Evolutionary conservation across 2,888 invertebrate genomes (phyloP).

Genomic region (Drosophila ezoana): DNA sequence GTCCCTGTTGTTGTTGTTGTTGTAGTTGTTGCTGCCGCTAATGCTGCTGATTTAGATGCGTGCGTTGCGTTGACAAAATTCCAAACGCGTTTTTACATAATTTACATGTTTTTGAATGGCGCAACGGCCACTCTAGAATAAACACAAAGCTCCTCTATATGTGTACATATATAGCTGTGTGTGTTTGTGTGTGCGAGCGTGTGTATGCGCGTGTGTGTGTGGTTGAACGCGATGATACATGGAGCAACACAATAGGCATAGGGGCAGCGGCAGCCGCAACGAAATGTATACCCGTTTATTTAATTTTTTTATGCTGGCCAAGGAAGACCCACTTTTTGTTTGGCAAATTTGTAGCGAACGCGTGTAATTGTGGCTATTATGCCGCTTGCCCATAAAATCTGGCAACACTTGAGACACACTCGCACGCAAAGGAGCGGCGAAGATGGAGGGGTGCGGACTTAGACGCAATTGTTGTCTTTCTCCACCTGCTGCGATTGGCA

Average conservation of each 20-base stretch:
- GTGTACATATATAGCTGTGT: slow-evolving; percentile 3
- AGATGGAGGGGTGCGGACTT: background rate
- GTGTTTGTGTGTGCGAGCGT: slow-evolving; percentile 2
- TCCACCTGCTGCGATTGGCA: slow-evolving; percentile 54
- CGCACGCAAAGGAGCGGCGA: slow-evolving; percentile 2
- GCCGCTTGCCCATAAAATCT: slow-evolving; percentile 45
- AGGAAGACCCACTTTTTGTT: slow-evolving; percentile 68
- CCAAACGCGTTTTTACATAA: slow-evolving; percentile 68
- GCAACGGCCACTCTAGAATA: slow-evolving; percentile 56
- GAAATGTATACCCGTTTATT: slow-evolving; percentile 67
- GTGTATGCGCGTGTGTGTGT: slow-evolving; percentile 15
- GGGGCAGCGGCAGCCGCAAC: slow-evolving; percentile 23
- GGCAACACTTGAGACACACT: slow-evolving; percentile 59
- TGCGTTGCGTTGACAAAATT: slow-evolving; percentile 61
- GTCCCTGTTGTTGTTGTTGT: slow-evolving; percentile 14
- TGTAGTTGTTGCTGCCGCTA: slow-evolving; percentile 27
- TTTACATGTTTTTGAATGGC: slow-evolving; percentile 70
- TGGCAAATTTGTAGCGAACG: slow-evolving; percentile 26
- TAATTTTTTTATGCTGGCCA: slow-evolving; percentile 16
- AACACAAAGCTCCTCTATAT: slow-evolving; percentile 38
- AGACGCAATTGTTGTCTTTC: slow-evolving; percentile 41
- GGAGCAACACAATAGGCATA: slow-evolving; percentile 46
- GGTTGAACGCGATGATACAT: slow-evolving; percentile 21
- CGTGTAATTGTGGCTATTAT: slow-evolving; percentile 27
- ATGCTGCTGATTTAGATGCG: slow-evolving; percentile 49